Conservation (phyloP, 2,888 invertebrate species). For the Ramazzottius varieornatus region DNA sequence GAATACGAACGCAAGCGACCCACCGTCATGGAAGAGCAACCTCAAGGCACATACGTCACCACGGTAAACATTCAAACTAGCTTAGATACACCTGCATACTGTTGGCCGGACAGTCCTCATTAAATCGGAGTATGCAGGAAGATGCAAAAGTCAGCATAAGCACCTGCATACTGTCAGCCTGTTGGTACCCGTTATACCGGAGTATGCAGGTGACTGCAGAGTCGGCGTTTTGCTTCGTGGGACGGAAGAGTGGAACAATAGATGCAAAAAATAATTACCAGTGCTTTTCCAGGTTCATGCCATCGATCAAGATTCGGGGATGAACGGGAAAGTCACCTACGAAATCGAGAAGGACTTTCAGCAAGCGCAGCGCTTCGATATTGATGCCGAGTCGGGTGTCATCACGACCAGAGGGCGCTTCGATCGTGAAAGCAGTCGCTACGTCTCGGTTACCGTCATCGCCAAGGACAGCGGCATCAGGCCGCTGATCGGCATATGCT, state of each 20-base stretch:
- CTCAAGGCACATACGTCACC: background rate
- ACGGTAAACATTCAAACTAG: background rate
- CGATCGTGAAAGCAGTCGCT: conserved; percentile 82
- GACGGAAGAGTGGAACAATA: too few species aligned
- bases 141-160: too few species aligned
- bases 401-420: conserved; percentile 47
- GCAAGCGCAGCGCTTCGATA: conserved; percentile 76
- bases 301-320: conserved; percentile 80
- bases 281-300: conserved; percentile 47
- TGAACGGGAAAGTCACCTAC: conserved; percentile 47
- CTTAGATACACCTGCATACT: too few species aligned
- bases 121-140: too few species aligned
- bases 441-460: conserved; percentile 82
- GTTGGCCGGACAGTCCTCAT: too few species aligned
- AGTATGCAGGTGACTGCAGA: too few species aligned
- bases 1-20: conserved; percentile 53
- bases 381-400: conserved; percentile 79
- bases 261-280: too few species aligned
- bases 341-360: conserved; percentile 87
- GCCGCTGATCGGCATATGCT: conserved; percentile 84
- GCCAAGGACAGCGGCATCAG: conserved; percentile 97
- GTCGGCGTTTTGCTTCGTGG: too few species aligned
- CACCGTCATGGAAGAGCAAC: conserved; percentile 3
- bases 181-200: too few species aligned
- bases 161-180: too few species aligned